Evolutionary conservation across 1,140 invertebrate species (phyloP).

Genomic region (Dreissena rostriformis): DNA sequence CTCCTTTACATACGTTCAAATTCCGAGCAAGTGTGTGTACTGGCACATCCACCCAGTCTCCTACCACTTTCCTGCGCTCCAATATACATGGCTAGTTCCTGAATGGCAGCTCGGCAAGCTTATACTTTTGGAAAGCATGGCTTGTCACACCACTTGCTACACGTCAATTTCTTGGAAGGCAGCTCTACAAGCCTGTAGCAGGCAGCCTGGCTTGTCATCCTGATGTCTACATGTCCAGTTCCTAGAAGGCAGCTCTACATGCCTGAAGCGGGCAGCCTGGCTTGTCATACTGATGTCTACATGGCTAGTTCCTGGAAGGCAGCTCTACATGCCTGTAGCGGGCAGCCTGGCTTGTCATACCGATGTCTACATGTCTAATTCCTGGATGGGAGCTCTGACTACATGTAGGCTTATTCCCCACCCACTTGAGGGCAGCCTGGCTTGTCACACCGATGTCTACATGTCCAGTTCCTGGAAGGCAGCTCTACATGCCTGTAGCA

Average conservation of each 20-base stretch:
- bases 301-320: constrained; percentile 87
- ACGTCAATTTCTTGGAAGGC: constrained; percentile 84
- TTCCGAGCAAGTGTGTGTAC: too few relatives aligned
- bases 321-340: constrained; percentile 91
- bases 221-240: constrained; percentile 77
- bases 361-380: constrained; percentile 78
- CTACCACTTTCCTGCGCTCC: too few relatives aligned
- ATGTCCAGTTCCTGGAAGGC: constrained; percentile 84
- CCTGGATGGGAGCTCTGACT: constrained; percentile 92
- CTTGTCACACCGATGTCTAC: constrained; percentile 88
- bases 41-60: too few relatives aligned
- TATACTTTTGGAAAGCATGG: constrained; percentile 90
- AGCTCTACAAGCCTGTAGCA: constrained; percentile 76
- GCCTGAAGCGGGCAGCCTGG: constrained; percentile 88
- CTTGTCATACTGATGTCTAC: constrained; percentile 10
- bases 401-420: too few relatives aligned
- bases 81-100: constrained; percentile 80
- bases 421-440: constrained; percentile 90
- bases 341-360: constrained; percentile 82
- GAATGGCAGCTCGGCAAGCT: constrained; percentile 94
- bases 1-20: too few relatives aligned
- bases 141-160: constrained; percentile 88
- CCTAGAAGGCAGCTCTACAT: constrained; percentile 92
- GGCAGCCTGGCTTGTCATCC: too few relatives aligned
- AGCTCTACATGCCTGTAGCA: constrained; percentile 76